phyloP scores from a whole-genome alignment of 2,888 invertebrate genomes.

The Nomada ferruginata region DNA sequence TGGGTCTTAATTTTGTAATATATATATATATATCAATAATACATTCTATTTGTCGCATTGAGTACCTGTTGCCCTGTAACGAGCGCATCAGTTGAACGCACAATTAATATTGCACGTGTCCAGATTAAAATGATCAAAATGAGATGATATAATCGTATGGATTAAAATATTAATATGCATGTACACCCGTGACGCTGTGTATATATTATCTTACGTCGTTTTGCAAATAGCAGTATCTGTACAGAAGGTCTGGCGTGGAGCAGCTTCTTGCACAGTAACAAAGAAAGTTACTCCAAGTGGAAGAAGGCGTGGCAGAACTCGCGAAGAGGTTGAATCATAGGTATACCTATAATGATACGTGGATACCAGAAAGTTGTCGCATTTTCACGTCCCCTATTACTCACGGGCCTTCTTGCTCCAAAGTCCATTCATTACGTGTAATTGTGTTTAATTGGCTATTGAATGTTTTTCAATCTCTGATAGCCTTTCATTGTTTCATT shows the following conservation, averaged over 20 bases:
- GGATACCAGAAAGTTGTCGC: slow-evolving; percentile 44
- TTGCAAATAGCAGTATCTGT: background rate
- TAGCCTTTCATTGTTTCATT: no score
- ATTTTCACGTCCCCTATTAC: slow-evolving; percentile 26
- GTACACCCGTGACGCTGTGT: no score
- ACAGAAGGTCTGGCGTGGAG: slow-evolving; percentile 25
- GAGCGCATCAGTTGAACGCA: no score
- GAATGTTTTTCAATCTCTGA: background rate
- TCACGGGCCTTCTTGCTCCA: background rate
- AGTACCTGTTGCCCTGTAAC: no score
- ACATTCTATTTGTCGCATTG: no score
- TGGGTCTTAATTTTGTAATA: no score
- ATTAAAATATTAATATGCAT: no score
- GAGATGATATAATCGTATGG: no score
- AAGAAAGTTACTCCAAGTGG: slow-evolving; percentile 68
- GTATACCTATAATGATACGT: slow-evolving; percentile 40
- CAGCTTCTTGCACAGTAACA: slow-evolving; percentile 66
- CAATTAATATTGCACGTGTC: no score
- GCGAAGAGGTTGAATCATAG: slow-evolving; percentile 51
- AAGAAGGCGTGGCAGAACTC: slow-evolving; percentile 68
- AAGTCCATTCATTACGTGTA: slow-evolving; percentile 8
- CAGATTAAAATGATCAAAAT: no score
- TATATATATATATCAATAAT: no score
- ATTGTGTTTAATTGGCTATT: background rate
- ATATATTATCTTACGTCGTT: no score